Evolutionary conservation across 2,113 vertebrate species (phyloP).

Genomic region (Macrotis lagotis): DNA sequence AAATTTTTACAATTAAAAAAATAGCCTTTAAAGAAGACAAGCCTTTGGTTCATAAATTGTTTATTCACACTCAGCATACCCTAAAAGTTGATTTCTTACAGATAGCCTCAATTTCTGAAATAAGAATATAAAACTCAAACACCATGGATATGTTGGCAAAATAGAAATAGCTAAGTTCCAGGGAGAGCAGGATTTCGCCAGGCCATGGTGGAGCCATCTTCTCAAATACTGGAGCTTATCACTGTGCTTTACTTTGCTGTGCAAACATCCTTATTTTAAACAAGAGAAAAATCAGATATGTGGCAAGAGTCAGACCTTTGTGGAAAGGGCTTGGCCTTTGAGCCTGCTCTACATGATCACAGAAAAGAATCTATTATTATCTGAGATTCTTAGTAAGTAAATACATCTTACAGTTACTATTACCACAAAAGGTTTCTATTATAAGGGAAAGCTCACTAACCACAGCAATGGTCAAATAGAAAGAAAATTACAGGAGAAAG

Average conservation of each 20-base stretch:
- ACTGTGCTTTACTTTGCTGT: not conserved
- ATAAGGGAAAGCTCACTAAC: slow-evolving; percentile 49
- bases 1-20: not conserved
- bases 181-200: not conserved
- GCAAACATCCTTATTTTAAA: not conserved
- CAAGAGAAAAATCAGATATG: not conserved
- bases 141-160: not conserved
- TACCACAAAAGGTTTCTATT: not conserved
- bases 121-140: not conserved
- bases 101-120: not conserved
- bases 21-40: not conserved
- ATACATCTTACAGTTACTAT: not conserved
- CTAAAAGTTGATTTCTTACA: not conserved
- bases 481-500: not conserved
- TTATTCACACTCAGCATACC: not conserved
- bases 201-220: not conserved
- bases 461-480: not conserved
- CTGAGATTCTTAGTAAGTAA: not conserved
- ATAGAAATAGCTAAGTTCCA: not conserved
- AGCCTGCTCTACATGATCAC: not conserved
- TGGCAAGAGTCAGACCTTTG: not conserved
- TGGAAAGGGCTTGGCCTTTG: not conserved
- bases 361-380: not conserved
- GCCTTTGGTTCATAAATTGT: not conserved
- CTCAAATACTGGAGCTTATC: not conserved